These are phyloP conservation scores for Hippocampus kuda DNA, from an alignment of 2,797 vertebrate genomes.

Conservation along the genomic window DNA sequence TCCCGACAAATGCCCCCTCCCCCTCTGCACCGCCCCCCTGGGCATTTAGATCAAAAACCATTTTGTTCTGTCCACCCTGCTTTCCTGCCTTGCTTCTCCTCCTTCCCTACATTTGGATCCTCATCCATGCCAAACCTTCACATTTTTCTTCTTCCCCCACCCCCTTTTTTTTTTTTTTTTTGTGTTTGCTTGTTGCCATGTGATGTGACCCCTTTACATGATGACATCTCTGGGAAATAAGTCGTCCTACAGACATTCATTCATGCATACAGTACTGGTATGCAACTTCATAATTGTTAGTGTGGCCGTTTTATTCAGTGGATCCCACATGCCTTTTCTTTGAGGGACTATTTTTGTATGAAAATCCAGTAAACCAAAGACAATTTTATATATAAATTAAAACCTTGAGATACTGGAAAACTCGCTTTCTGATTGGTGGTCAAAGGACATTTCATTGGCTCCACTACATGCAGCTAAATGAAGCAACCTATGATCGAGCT, in stretches of 20 bases:
- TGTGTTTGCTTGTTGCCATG: not conserved
- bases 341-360: constrained; percentile 21
- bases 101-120: no score
- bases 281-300: constrained; percentile 24
- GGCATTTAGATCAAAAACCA: no score
- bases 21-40: no score
- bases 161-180: not conserved
- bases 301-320: constrained; percentile 31
- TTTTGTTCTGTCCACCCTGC: no score
- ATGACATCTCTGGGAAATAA: constrained; percentile 35
- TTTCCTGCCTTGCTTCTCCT: no score
- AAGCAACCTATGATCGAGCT: constrained; percentile 41
- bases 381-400: constrained; percentile 41
- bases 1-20: no score
- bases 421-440: constrained; percentile 20
- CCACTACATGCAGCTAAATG: constrained; percentile 41
- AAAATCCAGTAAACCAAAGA: constrained; percentile 21
- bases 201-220: not conserved
- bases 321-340: constrained; percentile 31
- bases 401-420: constrained; percentile 22
- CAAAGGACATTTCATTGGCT: constrained; percentile 28
- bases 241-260: constrained; percentile 7
- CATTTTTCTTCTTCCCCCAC: no score
- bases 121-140: no score
- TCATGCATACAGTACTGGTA: not conserved